Percentiles rank a stretch among this genome's conserved stretches.
Evolutionary conservation across 2,113 vertebrate species (phyloP).

Genomic region (Neotoma lepida): DNA sequence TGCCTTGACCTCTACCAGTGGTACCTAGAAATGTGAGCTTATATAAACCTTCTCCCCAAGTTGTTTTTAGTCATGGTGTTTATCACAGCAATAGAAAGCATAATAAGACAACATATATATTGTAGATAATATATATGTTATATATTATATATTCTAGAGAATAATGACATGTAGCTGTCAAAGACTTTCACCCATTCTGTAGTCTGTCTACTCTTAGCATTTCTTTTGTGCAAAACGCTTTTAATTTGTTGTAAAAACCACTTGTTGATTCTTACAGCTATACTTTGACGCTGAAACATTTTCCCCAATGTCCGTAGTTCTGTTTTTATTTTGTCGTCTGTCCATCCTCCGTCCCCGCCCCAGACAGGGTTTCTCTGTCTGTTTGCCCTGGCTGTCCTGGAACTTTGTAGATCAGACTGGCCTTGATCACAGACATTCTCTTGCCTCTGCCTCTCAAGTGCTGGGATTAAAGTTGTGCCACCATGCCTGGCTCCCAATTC

Average conservation of each 20-base stretch:
- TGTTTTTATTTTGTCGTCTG: neutral
- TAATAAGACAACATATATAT: neutral
- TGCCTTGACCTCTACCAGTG: neutral
- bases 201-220: neutral
- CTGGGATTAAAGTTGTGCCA: neutral
- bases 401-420: neutral
- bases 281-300: neutral
- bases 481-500: neutral
- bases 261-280: neutral
- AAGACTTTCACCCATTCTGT: neutral
- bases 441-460: neutral
- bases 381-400: neutral
- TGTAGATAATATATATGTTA: neutral
- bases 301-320: neutral
- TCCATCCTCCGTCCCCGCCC: neutral
- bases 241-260: neutral
- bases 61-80: neutral
- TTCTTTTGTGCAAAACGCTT: neutral
- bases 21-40: neutral
- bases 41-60: neutral
- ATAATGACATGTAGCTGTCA: neutral
- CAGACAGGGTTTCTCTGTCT: neutral
- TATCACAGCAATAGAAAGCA: neutral
- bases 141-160: neutral
- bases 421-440: neutral